phyloP scores from a whole-genome alignment of 2,113 vertebrate species.

The Arvicanthis niloticus region DNA sequence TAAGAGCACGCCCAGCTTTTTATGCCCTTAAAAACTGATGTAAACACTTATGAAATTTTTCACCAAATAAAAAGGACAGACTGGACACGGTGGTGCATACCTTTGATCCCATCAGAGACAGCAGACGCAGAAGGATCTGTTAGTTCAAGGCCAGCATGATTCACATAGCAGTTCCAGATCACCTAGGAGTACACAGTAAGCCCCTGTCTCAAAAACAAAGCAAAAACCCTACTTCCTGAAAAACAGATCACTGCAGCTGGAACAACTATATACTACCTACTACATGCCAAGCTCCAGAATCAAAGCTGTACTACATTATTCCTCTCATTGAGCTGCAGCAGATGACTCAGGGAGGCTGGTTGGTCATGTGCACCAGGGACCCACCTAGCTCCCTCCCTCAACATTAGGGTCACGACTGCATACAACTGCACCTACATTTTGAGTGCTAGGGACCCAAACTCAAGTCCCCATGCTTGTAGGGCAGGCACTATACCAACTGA shows the following conservation, averaged over 20 bases:
- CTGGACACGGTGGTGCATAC: background rate
- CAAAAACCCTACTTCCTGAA: conserved; percentile 32
- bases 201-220: background rate
- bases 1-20: background rate
- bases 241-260: background rate
- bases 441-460: background rate
- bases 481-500: background rate
- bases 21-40: background rate
- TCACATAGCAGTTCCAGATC: background rate
- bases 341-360: background rate
- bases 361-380: background rate
- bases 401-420: background rate
- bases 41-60: background rate
- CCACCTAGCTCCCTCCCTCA: background rate
- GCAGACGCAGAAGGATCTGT: background rate
- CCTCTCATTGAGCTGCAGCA: background rate
- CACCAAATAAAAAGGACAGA: background rate
- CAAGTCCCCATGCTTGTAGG: background rate
- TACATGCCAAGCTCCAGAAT: background rate
- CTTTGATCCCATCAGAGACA: background rate
- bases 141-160: background rate
- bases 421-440: background rate
- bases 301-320: background rate
- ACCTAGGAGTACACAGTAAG: background rate
- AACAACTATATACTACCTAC: background rate